These are phyloP conservation scores for Aplocera efformata DNA, from an alignment of 2,888 invertebrate genomes.

Conservation along the genomic window DNA sequence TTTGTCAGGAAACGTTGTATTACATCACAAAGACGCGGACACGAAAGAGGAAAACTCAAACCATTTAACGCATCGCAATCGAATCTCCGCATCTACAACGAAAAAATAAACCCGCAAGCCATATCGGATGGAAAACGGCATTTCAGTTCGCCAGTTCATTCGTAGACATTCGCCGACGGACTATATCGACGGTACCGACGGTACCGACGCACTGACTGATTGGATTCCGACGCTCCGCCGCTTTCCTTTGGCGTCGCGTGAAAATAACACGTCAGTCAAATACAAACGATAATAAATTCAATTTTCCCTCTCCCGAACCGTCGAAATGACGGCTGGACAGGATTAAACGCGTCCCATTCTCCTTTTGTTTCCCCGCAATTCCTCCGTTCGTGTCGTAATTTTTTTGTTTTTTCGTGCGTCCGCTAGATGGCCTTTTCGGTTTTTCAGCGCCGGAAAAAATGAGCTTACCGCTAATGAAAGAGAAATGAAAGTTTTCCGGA, in stretches of 20 bases:
- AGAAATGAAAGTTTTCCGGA: slow-evolving; percentile 35
- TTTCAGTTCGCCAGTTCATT: slow-evolving; percentile 56
- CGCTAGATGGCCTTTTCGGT: slow-evolving; percentile 31
- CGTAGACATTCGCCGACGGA: slow-evolving; percentile 28
- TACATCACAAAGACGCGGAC: slow-evolving; percentile 3
- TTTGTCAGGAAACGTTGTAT: neutral
- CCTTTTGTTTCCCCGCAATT: slow-evolving; percentile 71
- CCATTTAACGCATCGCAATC: slow-evolving; percentile 24
- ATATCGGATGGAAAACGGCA: slow-evolving; percentile 50
- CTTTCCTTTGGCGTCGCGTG: slow-evolving; percentile 66
- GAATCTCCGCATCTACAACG: slow-evolving; percentile 21
- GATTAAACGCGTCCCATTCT: slow-evolving; percentile 73
- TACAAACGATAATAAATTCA: slow-evolving; percentile 78
- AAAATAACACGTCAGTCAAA: slow-evolving; percentile 80
- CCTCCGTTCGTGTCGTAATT: slow-evolving; percentile 45
- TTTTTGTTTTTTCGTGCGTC: slow-evolving; percentile 45
- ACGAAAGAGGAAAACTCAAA: slow-evolving; percentile 13
- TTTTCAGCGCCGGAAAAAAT: slow-evolving; percentile 40
- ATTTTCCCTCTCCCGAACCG: slow-evolving; percentile 65
- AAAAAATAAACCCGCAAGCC: slow-evolving; percentile 25
- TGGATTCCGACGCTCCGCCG: slow-evolving; percentile 56
- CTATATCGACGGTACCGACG: slow-evolving; percentile 40
- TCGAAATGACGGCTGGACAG: slow-evolving; percentile 70
- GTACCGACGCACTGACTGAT: slow-evolving; percentile 67
- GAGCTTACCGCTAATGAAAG: slow-evolving; percentile 41